phyloP scores from a whole-genome alignment of 2,888 invertebrate species.

The Cotesia congregata region DNA sequence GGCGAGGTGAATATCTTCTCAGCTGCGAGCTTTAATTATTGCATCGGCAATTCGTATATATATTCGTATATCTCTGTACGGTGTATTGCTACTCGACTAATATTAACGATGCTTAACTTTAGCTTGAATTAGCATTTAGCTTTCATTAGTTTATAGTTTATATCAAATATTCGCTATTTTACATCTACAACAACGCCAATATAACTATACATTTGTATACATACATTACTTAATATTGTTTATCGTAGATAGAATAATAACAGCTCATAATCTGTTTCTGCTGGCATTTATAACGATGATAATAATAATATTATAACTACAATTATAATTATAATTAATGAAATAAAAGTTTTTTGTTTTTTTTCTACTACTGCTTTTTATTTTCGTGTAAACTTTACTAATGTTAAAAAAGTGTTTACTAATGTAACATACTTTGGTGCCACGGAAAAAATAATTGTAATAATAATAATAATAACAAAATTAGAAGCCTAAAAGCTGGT shows the following conservation, averaged over 20 bases:
- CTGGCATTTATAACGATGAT: constrained; percentile 9
- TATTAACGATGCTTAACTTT: constrained; percentile 37
- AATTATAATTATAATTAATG: background rate
- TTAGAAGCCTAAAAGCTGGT: background rate
- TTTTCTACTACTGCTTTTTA: background rate
- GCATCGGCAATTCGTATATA: constrained; percentile 47
- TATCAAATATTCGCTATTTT: background rate
- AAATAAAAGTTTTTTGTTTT: constrained; percentile 16
- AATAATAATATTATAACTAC: background rate
- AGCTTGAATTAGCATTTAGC: constrained; percentile 33
- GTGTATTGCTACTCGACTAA: constrained; percentile 51
- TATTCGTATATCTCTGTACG: constrained; percentile 48
- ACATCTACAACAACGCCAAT: background rate
- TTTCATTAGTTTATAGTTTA: constrained; percentile 30
- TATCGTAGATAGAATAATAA: background rate
- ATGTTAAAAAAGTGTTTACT: background rate
- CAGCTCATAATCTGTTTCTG: constrained; percentile 17
- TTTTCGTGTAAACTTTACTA: background rate
- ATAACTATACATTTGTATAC: background rate
- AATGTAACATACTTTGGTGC: background rate
- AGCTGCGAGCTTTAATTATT: constrained; percentile 50
- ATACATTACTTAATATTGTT: no score
- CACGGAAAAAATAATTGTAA: background rate
- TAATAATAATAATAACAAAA: no score
- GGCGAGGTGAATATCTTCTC: constrained; percentile 82